phyloP scores from a whole-genome alignment of 92 coral and sea anemone species.

The Paragorgia papillata region DNA sequence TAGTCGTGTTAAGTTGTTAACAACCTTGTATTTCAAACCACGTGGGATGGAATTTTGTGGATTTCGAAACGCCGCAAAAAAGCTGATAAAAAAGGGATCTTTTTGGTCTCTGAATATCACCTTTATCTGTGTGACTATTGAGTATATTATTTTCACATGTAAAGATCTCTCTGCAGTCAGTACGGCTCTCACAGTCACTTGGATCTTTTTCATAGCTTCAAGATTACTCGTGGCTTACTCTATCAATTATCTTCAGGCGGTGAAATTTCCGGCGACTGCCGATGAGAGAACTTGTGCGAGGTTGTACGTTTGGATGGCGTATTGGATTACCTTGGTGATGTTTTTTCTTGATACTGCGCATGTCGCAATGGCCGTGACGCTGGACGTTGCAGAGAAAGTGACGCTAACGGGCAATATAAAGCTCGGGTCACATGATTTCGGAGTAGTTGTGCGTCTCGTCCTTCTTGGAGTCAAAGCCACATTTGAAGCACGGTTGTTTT shows the following conservation, averaged over 20 bases:
- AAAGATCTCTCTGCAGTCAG: neutral
- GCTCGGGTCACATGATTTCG: slow-evolving; percentile 14
- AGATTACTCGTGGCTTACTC: slow-evolving; percentile 30
- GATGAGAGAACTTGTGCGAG: neutral
- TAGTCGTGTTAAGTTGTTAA: neutral
- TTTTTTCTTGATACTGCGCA: slow-evolving; percentile 24
- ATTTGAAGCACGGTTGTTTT: slow-evolving; percentile 18
- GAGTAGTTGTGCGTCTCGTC: slow-evolving; percentile 5
- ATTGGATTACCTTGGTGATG: slow-evolving; percentile 26
- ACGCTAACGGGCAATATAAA: slow-evolving; percentile 9
- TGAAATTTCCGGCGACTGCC: slow-evolving; percentile 2
- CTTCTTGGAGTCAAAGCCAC: slow-evolving; percentile 29
- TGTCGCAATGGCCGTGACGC: neutral
- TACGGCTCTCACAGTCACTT: neutral
- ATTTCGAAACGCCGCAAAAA: neutral
- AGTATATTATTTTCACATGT: neutral
- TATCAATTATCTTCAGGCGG: slow-evolving; percentile 18
- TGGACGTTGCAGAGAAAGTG: slow-evolving; percentile 33
- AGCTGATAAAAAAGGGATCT: slow-evolving; percentile 12
- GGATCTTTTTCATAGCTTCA: slow-evolving; percentile 8
- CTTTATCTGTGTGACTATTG: neutral
- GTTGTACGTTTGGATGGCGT: slow-evolving; percentile 23
- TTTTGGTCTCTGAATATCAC: slow-evolving; percentile 35
- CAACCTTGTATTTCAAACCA: slow-evolving; percentile 18
- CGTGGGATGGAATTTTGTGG: slow-evolving; percentile 25